A percentile compares a stretch with the other conserved stretches of the same genome.
phyloP scores from a whole-genome alignment of 2,888 invertebrate genomes.

The Drosophila lutescens region DNA sequence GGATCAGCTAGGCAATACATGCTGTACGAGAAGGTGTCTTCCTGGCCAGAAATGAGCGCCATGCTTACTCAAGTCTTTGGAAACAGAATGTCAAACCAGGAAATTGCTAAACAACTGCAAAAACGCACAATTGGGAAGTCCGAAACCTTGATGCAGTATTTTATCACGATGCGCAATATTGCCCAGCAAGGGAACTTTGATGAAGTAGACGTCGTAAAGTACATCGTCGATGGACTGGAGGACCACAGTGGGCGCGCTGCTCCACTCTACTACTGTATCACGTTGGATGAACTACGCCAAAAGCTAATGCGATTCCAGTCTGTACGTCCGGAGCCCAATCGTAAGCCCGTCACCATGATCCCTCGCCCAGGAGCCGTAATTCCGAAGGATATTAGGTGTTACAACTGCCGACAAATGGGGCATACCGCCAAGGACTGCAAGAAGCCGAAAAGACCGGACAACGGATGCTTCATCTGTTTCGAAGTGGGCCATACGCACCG shows the following conservation, averaged over 20 bases:
- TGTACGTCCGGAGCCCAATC: neutral
- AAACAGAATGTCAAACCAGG: neutral
- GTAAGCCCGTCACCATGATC: neutral
- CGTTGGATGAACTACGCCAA: neutral
- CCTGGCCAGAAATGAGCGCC: conserved; percentile 1
- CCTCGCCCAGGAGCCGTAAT: conserved; percentile 1
- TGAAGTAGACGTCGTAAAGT: neutral
- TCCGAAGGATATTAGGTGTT: neutral
- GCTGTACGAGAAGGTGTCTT: neutral
- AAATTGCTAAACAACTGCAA: neutral
- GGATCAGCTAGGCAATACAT: neutral
- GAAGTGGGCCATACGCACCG: neutral
- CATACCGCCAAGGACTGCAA: neutral
- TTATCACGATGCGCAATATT: neutral
- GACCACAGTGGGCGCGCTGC: neutral
- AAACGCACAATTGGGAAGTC: neutral
- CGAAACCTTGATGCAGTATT: conserved; percentile 1
- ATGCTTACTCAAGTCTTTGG: neutral
- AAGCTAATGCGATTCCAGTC: conserved; percentile 2
- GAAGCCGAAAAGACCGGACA: neutral
- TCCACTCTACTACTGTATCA: neutral
- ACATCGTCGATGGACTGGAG: neutral
- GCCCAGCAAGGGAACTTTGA: neutral
- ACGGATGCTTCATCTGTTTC: neutral
- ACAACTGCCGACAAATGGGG: conserved; percentile 1